These are phyloP conservation scores for Tenthredo amoena DNA, from an alignment of 2,888 invertebrate genomes.

Conservation along the genomic window DNA sequence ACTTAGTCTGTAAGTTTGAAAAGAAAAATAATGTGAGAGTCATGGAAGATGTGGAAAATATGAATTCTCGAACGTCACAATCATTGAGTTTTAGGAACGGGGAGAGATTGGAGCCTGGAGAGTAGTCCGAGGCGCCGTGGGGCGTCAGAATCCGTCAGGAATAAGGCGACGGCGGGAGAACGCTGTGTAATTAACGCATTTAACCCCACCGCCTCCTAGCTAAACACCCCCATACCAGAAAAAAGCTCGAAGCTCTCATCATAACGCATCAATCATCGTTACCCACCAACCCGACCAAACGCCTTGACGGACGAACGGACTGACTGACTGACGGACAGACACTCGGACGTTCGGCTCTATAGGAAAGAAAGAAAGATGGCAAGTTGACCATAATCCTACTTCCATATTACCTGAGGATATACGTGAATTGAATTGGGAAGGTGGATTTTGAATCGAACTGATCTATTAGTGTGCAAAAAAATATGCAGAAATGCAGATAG, in stretches of 20 bases:
- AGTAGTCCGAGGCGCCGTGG: slow-evolving; percentile 28
- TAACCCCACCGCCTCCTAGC: slow-evolving; percentile 51
- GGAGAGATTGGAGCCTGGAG: background rate
- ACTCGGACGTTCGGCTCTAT: background rate
- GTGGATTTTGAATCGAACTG: background rate
- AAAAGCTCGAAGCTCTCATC: slow-evolving; percentile 50
- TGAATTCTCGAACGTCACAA: background rate
- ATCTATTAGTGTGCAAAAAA: background rate
- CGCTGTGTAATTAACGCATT: slow-evolving; percentile 51
- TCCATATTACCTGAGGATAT: background rate
- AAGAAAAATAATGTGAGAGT: background rate
- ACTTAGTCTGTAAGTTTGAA: background rate
- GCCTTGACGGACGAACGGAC: slow-evolving; percentile 39
- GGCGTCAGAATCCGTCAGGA: slow-evolving; percentile 41
- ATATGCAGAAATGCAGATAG: no score
- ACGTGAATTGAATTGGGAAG: background rate
- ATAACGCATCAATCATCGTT: slow-evolving; percentile 53
- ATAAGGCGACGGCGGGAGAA: slow-evolving; percentile 36
- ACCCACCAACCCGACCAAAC: slow-evolving; percentile 47
- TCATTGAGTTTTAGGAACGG: background rate
- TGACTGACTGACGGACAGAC: background rate
- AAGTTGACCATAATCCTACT: background rate
- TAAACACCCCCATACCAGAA: slow-evolving; percentile 42
- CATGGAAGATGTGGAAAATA: background rate
- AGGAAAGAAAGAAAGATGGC: background rate